Base-by-base conservation (phyloP, 35 echinoderm and acorn worm genomes). In the Diadema setosum region DNA sequence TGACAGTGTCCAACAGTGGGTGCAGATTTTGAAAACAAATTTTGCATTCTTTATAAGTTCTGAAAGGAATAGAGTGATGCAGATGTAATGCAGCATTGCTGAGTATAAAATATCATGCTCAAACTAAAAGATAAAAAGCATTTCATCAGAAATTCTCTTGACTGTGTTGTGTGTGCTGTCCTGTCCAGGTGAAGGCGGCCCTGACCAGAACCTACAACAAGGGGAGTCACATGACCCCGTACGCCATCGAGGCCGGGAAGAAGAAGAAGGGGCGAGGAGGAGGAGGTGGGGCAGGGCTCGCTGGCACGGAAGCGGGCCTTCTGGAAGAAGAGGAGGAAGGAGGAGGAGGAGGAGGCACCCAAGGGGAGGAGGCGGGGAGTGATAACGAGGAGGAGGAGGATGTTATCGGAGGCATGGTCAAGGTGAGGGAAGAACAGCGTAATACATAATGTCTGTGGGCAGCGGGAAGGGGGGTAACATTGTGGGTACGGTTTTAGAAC, bases 151-250 rank as follows among this genome's bases (percentile, higher is more conserved):
- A 52, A 9, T 52, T 11, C 25, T 17, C 39, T 74, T 74, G 3
- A 74, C 5, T 7, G n/a, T 60, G 58, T 20, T 63, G 14, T 67
- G 2, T 67, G 9, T 33, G 0, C 37, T 34, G 3, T 5, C n/a
- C 17, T 70, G 3, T 75, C 18, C 69, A 95, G 93, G 93, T 95
- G 0, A 95, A 95, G 64, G 41, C 83, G n/a, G 93, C 93, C 17
- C 87, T 95, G 46, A 95, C 93, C 9, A 80, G 93, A 48, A 58
- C 88, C 32, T 95, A 87, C 88, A 95, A 95, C 84, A 90, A 95
- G 44, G 93, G 75, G 37, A 42, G 70, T 20, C 93, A 95, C 58
- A 86, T 91, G 61, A 65, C 84, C 1, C 93, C 93, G 12, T 91
- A 95, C 60, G 73, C 88, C 17, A 29, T 46, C 17, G 82, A 46